Percentiles rank a stretch among this genome's conserved stretches.
Conservation (phyloP, 2,888 invertebrate genomes). For the Lapara coniferarum region DNA sequence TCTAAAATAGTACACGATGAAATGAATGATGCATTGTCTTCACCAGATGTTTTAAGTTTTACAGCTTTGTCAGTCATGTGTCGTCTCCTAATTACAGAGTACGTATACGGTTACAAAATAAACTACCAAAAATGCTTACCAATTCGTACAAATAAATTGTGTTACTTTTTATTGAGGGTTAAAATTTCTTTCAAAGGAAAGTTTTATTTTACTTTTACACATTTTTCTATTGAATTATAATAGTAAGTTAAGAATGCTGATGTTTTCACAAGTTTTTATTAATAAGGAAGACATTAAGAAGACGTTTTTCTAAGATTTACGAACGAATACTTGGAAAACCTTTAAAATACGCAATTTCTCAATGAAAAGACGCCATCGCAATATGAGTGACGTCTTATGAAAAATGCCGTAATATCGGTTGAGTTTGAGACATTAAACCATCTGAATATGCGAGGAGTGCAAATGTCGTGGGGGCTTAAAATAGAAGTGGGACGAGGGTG, state of each 20-base stretch:
- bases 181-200: too few species aligned
- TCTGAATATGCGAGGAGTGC: constrained; percentile 74
- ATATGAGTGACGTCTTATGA: constrained; percentile 62
- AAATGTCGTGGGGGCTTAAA: constrained; percentile 61
- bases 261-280: too few species aligned
- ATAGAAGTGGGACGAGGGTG: constrained; percentile 58
- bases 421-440: constrained; percentile 66
- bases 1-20: not conserved
- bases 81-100: not conserved
- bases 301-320: not conserved
- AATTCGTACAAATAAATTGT: not conserved
- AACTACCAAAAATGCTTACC: not conserved
- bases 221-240: too few species aligned
- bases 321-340: constrained; percentile 3
- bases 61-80: not conserved
- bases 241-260: too few species aligned
- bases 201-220: too few species aligned
- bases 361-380: constrained; percentile 14
- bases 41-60: constrained; percentile 16
- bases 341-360: constrained; percentile 16
- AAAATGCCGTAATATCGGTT: constrained; percentile 66
- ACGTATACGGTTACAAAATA: not conserved
- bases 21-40: not conserved
- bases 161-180: too few species aligned
- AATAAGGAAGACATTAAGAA: too few species aligned